Evolutionary conservation across 2,113 vertebrate genomes (phyloP).

Genomic region (Pyxicephalus adspersus): DNA sequence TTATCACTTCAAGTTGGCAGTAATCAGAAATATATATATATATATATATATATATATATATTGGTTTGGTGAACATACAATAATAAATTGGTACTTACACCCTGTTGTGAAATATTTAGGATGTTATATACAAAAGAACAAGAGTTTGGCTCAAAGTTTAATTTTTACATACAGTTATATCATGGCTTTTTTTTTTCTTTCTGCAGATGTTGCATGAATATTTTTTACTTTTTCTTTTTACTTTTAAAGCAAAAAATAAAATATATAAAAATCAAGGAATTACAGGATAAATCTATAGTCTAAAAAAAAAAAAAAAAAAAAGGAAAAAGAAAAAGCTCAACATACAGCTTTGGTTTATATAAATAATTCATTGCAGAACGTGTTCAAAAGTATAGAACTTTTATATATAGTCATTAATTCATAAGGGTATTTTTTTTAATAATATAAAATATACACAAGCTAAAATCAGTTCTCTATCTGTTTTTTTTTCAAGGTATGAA

Average conservation of each 20-base stretch:
- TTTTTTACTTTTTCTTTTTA: conserved; percentile 79
- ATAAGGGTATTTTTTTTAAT: conserved; percentile 84
- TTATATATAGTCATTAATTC: conserved; percentile 90
- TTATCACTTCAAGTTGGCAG: conserved; percentile 86
- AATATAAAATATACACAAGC: conserved; percentile 87
- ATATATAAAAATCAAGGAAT: conserved; percentile 73
- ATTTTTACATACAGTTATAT: conserved; percentile 92
- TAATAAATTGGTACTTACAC: conserved; percentile 92
- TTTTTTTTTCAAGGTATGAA: conserved; percentile 77
- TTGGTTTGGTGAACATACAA: conserved; percentile 91
- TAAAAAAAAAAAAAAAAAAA: conserved; percentile 69
- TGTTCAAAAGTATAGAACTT: conserved; percentile 88
- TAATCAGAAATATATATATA: conserved; percentile 89
- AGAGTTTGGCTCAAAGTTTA: conserved; percentile 96
- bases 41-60: conserved; percentile 77
- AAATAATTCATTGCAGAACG: conserved; percentile 94
- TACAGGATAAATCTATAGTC: conserved; percentile 84
- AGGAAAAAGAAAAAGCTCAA: conserved; percentile 24
- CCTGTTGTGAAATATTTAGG: conserved; percentile 94
- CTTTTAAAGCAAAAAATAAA: conserved; percentile 82
- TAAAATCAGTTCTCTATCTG: conserved; percentile 77
- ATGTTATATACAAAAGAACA: conserved; percentile 91
- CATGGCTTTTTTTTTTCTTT: conserved; percentile 90
- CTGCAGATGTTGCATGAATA: conserved; percentile 85
- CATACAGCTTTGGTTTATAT: conserved; percentile 96